phyloP scores from a whole-genome alignment of 2,888 invertebrate genomes.

The Nephrotoma guestfalica region DNA sequence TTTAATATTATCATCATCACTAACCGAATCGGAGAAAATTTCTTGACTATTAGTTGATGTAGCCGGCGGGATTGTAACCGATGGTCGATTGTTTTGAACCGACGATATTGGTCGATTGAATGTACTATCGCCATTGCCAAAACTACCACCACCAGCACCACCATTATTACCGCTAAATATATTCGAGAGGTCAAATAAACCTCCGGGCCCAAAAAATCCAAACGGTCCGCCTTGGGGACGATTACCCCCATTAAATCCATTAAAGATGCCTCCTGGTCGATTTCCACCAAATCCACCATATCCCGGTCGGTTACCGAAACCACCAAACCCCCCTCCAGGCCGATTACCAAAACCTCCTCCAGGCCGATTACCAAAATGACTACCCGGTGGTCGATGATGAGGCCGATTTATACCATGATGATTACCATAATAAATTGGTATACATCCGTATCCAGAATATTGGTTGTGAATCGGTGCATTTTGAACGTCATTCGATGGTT shows the following conservation, averaged over 20 bases:
- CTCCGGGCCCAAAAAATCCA: background rate
- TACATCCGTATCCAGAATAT: background rate
- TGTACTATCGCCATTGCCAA: background rate
- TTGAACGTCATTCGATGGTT: background rate
- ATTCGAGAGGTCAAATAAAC: background rate
- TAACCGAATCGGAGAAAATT: conserved; percentile 2
- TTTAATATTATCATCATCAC: background rate
- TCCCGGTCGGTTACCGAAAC: background rate
- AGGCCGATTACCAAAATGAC: background rate
- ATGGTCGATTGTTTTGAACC: background rate
- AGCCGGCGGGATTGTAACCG: background rate
- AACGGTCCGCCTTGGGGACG: background rate
- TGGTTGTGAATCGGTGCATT: background rate
- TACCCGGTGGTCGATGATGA: background rate
- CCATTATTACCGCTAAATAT: background rate
- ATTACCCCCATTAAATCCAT: background rate
- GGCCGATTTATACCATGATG: background rate
- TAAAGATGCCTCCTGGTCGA: background rate
- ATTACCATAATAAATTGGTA: background rate
- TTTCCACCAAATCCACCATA: background rate
- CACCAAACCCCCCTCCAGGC: background rate
- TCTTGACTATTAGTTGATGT: background rate
- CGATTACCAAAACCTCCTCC: background rate
- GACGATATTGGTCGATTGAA: background rate
- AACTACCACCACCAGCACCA: background rate